Evolutionary conservation across 2,888 invertebrate genomes (phyloP).

Genomic region (Cheilosia soror): DNA sequence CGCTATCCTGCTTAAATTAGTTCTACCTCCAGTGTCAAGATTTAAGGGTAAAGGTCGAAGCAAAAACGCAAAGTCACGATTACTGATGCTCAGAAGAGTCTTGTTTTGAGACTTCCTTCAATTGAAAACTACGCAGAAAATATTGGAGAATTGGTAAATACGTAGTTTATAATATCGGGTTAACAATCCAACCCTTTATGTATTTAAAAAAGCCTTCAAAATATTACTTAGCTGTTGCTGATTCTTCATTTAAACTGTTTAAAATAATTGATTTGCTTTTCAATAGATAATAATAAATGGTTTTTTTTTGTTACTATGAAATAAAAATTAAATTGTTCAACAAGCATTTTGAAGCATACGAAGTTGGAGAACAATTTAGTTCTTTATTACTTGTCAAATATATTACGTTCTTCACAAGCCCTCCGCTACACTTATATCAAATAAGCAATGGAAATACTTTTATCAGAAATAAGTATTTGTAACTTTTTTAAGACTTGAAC

Average conservation of each 20-base stretch:
- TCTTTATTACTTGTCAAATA: background rate
- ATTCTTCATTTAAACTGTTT: background rate
- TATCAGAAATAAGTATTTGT: constrained; percentile 20
- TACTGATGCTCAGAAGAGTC: no score
- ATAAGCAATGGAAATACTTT: constrained; percentile 14
- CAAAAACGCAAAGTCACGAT: no score
- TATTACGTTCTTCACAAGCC: constrained; percentile 5
- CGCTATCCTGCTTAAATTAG: background rate
- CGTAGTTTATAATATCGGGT: no score
- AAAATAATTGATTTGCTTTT: background rate
- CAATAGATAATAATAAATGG: background rate
- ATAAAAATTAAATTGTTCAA: constrained; percentile 15
- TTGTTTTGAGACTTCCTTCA: no score
- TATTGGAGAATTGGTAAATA: no score
- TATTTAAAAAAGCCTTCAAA: background rate
- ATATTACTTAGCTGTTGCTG: background rate
- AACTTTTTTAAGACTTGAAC: background rate
- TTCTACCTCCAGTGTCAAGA: constrained; percentile 1
- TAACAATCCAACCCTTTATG: no score
- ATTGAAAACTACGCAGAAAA: no score
- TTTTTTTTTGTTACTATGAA: background rate
- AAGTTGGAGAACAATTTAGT: constrained; percentile 6
- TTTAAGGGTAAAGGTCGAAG: no score
- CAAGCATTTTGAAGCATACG: constrained; percentile 12
- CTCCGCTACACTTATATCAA: constrained; percentile 19